Evolutionary conservation across 2,888 invertebrate species (phyloP), one percentile per base, ranked within the genome.

Genomic region (Eristalis pertinax): DNA sequence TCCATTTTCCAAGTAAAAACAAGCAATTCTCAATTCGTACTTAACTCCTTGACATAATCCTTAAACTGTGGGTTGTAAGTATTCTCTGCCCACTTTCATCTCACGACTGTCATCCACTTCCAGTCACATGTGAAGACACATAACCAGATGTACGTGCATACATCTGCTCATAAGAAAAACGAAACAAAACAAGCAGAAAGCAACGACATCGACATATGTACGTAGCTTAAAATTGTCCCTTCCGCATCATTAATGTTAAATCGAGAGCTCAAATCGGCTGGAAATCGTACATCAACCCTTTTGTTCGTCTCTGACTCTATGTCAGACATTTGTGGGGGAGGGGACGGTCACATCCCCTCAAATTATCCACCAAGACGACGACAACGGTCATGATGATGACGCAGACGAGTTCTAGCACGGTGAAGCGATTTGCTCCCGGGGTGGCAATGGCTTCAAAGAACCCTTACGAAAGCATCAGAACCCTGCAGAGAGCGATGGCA

Each of bases 211-310:
- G 32, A 32, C 10, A n/a, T 26, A 15, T 15, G 24, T 78, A 15
- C 26, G 24, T 78, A 56, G 64, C 50, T 64, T 56, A 64, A 26
- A 65, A 78, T 70, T 72, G 70, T 70, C 75, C 62, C 43, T 86
- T 86, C 86, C 72, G 58, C 78, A 22, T 77, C 75, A 86, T 86
- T 86, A 73, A 58, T 56, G 65, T 62, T 74, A 69, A 86, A 75
- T 82, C 56, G 24, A 70, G 77, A 73, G 56, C 64, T 77, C 85
- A 73, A 81, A 70, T 77, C 72, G 63, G 60, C 77, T 70, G 73
- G 65, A 77, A 86, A 70, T 77, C 82, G 82, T 81, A 82, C 69
- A 74, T 67, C 70, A 50, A 24, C 60, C 43, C 35, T 19, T 58
- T 60, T 63, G 50, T 50, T n/a, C 73, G 43, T 32, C 32, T 32